Percentiles rank a stretch among this genome's conserved stretches.
Conservation (phyloP, 2,797 vertebrate genomes). For the Lindbergichthys nudifrons region DNA sequence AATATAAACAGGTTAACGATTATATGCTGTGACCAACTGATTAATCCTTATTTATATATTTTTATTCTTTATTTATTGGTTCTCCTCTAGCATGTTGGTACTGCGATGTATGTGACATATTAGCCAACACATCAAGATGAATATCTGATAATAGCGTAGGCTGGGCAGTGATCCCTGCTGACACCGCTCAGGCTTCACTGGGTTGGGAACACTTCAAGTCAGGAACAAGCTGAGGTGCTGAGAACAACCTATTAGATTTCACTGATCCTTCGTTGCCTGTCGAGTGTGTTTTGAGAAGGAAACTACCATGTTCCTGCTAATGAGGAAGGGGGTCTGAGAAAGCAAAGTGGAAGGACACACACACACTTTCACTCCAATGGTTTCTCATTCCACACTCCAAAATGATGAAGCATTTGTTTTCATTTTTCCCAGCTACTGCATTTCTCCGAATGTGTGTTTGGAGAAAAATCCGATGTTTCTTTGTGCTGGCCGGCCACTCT, state of each 20-base stretch:
- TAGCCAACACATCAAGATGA: neutral
- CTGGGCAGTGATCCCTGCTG: neutral
- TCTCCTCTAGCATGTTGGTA: neutral
- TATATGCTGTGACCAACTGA: neutral
- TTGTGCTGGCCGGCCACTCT: slow-evolving; percentile 33
- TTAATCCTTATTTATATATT: neutral
- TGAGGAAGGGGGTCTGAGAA: slow-evolving; percentile 56
- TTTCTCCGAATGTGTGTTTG: slow-evolving; percentile 50
- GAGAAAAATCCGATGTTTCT: slow-evolving; percentile 29
- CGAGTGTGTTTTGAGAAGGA: slow-evolving; percentile 60
- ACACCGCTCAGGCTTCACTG: neutral
- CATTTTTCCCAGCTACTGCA: slow-evolving; percentile 39
- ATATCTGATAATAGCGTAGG: neutral
- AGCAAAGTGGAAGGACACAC: slow-evolving; percentile 38
- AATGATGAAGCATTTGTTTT: slow-evolving; percentile 64
- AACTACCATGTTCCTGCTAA: slow-evolving; percentile 56
- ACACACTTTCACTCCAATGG: slow-evolving; percentile 9
- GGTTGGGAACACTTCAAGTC: slow-evolving; percentile 21
- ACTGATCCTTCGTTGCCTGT: slow-evolving; percentile 45
- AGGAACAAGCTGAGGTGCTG: slow-evolving; percentile 35
- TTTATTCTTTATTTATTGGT: neutral
- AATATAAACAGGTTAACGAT: no score
- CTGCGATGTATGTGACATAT: neutral
- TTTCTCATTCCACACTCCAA: slow-evolving; percentile 19
- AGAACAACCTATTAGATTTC: slow-evolving; percentile 46